Evolutionary conservation across 1,140 invertebrate genomes (phyloP).

Genomic region (Lordiphosa collinella): DNA sequence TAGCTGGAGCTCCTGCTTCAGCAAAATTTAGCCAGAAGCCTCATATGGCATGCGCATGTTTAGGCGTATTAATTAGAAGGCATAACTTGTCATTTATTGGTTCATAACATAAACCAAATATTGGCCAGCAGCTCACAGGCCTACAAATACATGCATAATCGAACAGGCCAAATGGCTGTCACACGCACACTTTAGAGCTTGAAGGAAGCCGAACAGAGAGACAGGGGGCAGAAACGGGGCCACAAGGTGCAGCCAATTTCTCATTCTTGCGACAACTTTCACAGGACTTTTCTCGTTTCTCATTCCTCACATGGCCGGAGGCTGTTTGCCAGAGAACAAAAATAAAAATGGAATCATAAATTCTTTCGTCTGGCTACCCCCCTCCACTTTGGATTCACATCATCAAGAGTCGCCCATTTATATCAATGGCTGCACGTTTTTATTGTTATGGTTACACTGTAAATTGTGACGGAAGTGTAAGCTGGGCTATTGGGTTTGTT

Average conservation of each 20-base stretch:
- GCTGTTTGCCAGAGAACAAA: conserved; percentile 37
- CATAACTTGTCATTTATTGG: conserved; percentile 72
- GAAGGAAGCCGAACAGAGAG: not conserved
- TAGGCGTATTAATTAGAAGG: conserved; percentile 66
- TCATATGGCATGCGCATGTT: conserved; percentile 56
- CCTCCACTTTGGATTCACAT: conserved; percentile 41
- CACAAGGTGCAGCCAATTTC: conserved; percentile 11
- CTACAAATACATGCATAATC: conserved; percentile 51
- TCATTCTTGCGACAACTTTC: conserved; percentile 33
- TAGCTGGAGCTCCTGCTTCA: conserved; percentile 14
- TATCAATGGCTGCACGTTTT: conserved; percentile 49
- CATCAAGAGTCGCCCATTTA: conserved; percentile 39
- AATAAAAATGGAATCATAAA: conserved; percentile 61
- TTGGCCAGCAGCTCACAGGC: conserved; percentile 28
- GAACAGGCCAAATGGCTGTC: conserved; percentile 44
- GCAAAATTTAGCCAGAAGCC: conserved; percentile 3
- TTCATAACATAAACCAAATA: conserved; percentile 48
- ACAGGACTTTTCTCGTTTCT: conserved; percentile 9
- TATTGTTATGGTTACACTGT: conserved; percentile 28
- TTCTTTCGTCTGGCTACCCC: conserved; percentile 20
- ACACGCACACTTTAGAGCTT: conserved; percentile 13
- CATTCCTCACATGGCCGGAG: conserved; percentile 12
- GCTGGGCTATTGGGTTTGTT: too few relatives aligned
- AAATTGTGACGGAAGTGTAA: not conserved
- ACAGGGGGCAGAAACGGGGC: not conserved